phyloP scores from a whole-genome alignment of 2,888 invertebrate species.

The Ditylenchus weischeri region DNA sequence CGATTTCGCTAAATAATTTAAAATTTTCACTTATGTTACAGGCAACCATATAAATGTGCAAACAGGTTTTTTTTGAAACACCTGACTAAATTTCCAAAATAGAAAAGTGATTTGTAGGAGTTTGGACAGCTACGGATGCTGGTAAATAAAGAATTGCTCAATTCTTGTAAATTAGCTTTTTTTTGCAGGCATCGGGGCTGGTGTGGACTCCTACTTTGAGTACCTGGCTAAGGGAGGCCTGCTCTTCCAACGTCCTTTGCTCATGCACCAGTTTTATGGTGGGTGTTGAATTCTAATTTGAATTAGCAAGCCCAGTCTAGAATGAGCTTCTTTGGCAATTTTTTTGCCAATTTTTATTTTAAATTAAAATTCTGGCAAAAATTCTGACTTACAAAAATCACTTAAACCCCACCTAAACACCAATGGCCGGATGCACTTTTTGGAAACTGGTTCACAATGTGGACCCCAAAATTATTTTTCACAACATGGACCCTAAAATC shows the following conservation, averaged over 20 bases:
- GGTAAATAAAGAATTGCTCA: too few species aligned
- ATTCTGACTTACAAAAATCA: too few species aligned
- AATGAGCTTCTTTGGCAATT: background rate
- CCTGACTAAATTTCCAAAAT: background rate
- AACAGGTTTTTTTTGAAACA: conserved; percentile 68
- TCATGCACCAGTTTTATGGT: conserved; percentile 84
- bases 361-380: too few species aligned
- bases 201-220: conserved; percentile 82
- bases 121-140: conserved; percentile 93
- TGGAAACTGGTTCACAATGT: too few species aligned
- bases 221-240: conserved; percentile 94
- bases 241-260: conserved; percentile 80
- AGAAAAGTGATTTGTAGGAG: conserved; percentile 34
- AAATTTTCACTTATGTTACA: conserved; percentile 61
- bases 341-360: background rate
- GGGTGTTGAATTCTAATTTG: background rate
- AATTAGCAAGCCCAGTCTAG: background rate
- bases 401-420: too few species aligned
- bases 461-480: too few species aligned
- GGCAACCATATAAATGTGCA: conserved; percentile 91
- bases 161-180: too few species aligned
- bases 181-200: conserved; percentile 72
- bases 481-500: too few species aligned
- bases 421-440: too few species aligned
- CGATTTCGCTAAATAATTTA: too few species aligned